Evolutionary conservation across 2,888 invertebrate species (phyloP), one percentile per base, ranked within the genome.

Genomic region (Nudaria mundana): DNA sequence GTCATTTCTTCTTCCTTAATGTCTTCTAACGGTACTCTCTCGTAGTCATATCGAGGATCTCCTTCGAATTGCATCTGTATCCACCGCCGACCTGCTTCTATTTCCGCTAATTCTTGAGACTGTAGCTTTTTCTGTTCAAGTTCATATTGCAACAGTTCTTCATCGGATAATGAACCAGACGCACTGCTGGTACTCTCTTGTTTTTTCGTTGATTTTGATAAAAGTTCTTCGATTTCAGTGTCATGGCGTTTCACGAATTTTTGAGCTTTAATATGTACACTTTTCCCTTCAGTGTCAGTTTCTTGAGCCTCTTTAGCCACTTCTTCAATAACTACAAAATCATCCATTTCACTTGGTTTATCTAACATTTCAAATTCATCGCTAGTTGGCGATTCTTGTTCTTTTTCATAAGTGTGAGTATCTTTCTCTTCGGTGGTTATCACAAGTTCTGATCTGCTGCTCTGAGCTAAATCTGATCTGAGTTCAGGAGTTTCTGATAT

Each of bases 1-100:
- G 95, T 95, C 66, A 94, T 91, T 81, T 97, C 97, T 78, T 97
- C 97, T 76, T 97, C 96, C 81, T 97, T 96, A 28, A 97, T 97
- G 63, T 97, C 97, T 84, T 97, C 97, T 25, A 97, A 79, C 3
- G 96, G 94, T 10, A 95, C 94, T 44, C 95, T 90, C 63, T 95
- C 95, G 50, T 94, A 94, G 52, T 96, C 96, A 71, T 95, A 94
- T 29, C 92, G 89, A 56, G 94, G 91, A 61, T 93, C 93, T 30
- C 93, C 93, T 77, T 94, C 94, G 69, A 95, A 93, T 56, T 97
- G 96, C 93, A 95, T 95, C 81, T 96, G 96, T 37, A 96, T 93
- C 97, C 97, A 97, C 42, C 95, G 93, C 61, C 94, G 95, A 40
- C 95, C 94, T 2, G 94, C 94, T 68, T 94, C 94, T 22, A 90